These are phyloP conservation scores for Cheirogaleus major DNA, from an alignment of 2,797 vertebrate species.

Conservation along the genomic window DNA sequence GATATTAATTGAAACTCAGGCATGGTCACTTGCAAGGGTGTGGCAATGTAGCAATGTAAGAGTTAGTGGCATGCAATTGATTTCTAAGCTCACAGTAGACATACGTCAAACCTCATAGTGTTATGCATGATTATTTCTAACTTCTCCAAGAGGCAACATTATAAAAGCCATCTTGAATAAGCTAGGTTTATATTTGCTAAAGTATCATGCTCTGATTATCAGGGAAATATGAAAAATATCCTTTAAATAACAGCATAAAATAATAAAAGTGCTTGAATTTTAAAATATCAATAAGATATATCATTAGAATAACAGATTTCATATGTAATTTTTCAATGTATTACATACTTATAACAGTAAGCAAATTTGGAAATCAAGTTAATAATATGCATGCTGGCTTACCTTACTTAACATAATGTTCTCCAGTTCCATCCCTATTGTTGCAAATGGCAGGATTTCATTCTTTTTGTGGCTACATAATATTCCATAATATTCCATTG, in stretches of 20 bases:
- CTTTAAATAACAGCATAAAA: neutral
- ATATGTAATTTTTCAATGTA: neutral
- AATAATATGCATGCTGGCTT: neutral
- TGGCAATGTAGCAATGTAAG: neutral
- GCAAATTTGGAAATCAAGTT: neutral
- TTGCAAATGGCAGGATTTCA: neutral
- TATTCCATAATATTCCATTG: too few species aligned
- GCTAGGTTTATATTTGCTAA: neutral
- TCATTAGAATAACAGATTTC: neutral
- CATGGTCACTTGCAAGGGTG: neutral
- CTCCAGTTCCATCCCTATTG: neutral
- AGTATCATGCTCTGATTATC: neutral
- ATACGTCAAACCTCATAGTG: neutral
- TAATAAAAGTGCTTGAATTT: neutral
- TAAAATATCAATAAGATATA: conserved; percentile 6
- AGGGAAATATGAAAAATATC: neutral
- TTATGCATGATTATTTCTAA: neutral
- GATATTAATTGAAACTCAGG: neutral
- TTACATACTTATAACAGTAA: neutral
- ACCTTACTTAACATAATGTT: neutral
- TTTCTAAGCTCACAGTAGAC: neutral
- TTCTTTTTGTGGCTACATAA: neutral
- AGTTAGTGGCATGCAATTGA: neutral
- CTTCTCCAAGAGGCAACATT: neutral
- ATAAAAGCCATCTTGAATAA: neutral